Evolutionary conservation across 2,888 invertebrate genomes (phyloP).

Genomic region (Branchipolynoe longqiensis): DNA sequence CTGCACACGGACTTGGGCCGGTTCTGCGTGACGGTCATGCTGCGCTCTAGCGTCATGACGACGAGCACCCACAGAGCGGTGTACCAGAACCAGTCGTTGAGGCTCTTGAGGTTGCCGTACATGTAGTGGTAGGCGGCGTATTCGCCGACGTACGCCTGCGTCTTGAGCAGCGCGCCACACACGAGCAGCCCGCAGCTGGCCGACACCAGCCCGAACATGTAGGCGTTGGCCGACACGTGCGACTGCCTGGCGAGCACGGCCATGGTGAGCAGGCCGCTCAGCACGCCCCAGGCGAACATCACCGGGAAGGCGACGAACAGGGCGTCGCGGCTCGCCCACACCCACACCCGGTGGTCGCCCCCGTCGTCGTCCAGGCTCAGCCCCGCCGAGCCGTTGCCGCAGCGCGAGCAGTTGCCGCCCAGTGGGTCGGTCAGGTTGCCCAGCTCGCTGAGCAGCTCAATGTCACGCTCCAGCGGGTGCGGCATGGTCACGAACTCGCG

Average conservation of each 20-base stretch:
- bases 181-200: slow-evolving; percentile 72
- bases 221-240: slow-evolving; percentile 76
- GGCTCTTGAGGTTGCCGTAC: slow-evolving; percentile 75
- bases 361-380: neutral
- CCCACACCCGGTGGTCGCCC: slow-evolving; percentile 54
- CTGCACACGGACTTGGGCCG: slow-evolving; percentile 73
- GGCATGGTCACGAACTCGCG: slow-evolving; percentile 62
- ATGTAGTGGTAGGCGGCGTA: slow-evolving; percentile 71
- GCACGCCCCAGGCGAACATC: slow-evolving; percentile 73
- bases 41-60: slow-evolving; percentile 77
- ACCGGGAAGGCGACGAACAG: slow-evolving; percentile 71
- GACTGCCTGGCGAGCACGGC: slow-evolving; percentile 74
- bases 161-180: slow-evolving; percentile 70
- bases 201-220: slow-evolving; percentile 75
- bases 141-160: slow-evolving; percentile 76
- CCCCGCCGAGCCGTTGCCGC: slow-evolving; percentile 29
- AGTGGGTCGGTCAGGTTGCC: slow-evolving; percentile 60
- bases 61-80: slow-evolving; percentile 78
- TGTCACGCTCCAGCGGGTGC: slow-evolving; percentile 62
- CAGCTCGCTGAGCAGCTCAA: slow-evolving; percentile 57
- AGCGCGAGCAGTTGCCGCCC: slow-evolving; percentile 22
- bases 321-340: slow-evolving; percentile 61
- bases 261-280: slow-evolving; percentile 76
- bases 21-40: slow-evolving; percentile 73
- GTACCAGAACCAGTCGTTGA: slow-evolving; percentile 79